Evolutionary conservation across 1,140 invertebrate genomes (phyloP).

Genomic region (Arion vulgaris): DNA sequence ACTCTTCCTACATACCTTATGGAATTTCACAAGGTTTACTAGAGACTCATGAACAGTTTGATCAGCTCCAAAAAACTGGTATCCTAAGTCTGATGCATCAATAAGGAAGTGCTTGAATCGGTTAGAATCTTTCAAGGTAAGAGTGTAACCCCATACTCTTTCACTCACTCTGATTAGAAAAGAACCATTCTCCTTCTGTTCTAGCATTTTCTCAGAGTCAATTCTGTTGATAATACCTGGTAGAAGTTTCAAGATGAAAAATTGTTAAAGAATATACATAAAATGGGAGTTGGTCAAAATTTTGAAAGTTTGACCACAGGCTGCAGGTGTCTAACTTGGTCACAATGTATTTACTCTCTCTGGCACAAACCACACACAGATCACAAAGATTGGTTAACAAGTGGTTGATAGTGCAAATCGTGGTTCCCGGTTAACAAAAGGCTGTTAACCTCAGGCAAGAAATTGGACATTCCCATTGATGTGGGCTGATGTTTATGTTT

Average conservation of each 20-base stretch:
- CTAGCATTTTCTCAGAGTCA: slow-evolving; percentile 81
- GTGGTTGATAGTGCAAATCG: no score
- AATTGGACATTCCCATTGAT: no score
- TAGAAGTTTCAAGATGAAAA: not conserved
- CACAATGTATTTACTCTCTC: no score
- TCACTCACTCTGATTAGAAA: slow-evolving; percentile 85
- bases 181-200: slow-evolving; percentile 76
- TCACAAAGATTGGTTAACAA: no score
- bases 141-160: slow-evolving; percentile 85
- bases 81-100: slow-evolving; percentile 78
- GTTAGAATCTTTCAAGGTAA: slow-evolving; percentile 80
- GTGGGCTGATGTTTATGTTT: no score
- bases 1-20: slow-evolving; percentile 75
- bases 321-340: no score
- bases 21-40: slow-evolving; percentile 82
- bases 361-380: no score
- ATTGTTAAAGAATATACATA: no score
- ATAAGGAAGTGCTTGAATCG: slow-evolving; percentile 86
- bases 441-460: no score
- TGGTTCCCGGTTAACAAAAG: no score
- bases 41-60: slow-evolving; percentile 74
- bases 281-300: no score
- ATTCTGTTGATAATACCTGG: slow-evolving; percentile 81
- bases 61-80: slow-evolving; percentile 82
- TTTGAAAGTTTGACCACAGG: no score